Conservation (phyloP, 2,888 invertebrate species). For the Opisthograptis luteolata region DNA sequence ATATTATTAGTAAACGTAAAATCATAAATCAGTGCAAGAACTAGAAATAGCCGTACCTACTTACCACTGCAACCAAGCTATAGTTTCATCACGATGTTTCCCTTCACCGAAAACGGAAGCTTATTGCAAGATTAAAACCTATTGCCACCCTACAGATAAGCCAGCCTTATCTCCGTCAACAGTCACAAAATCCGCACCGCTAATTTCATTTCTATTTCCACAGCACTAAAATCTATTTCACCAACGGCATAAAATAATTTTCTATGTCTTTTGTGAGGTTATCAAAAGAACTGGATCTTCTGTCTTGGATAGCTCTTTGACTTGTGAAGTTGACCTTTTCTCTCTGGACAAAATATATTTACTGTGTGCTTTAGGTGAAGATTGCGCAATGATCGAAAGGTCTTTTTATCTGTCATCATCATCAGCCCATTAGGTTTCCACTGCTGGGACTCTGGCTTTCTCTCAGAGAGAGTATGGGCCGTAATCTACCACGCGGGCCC, state of each 20-base stretch:
- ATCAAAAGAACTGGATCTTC: conserved; percentile 58
- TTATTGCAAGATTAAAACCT: background rate
- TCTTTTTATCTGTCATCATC: no score
- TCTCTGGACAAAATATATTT: conserved; percentile 1
- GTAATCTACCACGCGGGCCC: no score
- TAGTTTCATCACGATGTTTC: no score
- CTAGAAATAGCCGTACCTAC: no score
- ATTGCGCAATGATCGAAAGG: no score
- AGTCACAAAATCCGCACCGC: conserved; percentile 22
- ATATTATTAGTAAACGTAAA: no score
- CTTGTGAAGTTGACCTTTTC: conserved; percentile 21
- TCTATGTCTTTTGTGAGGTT: conserved; percentile 49
- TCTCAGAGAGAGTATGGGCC: no score
- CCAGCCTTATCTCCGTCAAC: conserved; percentile 40
- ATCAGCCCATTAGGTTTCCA: no score
- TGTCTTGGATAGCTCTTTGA: conserved; percentile 42
- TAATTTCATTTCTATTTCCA: conserved; percentile 44
- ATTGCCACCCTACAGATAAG: conserved; percentile 18
- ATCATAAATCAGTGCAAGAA: no score
- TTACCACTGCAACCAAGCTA: no score
- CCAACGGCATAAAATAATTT: conserved; percentile 43
- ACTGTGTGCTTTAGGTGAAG: background rate
- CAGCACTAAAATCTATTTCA: conserved; percentile 39
- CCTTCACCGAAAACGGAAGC: no score
- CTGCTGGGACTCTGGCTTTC: no score